Conservation (phyloP, 2,797 vertebrate species). For the Tokudaia tokunoshimensis region DNA sequence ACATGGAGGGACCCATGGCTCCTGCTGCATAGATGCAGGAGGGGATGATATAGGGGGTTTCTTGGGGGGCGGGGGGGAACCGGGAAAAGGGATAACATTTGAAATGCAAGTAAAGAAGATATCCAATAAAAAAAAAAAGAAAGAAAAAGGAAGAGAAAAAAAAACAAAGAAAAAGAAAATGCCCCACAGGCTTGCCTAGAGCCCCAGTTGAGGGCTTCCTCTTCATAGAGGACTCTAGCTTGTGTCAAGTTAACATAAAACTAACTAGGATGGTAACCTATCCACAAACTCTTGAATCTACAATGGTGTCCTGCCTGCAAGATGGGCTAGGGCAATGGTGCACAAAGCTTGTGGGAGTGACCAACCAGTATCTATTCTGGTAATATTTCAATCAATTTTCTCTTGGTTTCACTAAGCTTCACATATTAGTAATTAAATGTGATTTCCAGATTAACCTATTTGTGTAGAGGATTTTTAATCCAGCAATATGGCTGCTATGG, state of each 20-base stretch:
- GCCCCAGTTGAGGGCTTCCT: background rate
- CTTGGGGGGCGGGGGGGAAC: too few species aligned
- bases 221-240: background rate
- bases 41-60: too few species aligned
- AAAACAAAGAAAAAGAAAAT: background rate
- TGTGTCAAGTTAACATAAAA: background rate
- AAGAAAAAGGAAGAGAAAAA: too few species aligned
- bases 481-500: background rate
- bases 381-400: constrained; percentile 15
- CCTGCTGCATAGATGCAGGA: too few species aligned
- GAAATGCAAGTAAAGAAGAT: too few species aligned
- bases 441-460: background rate
- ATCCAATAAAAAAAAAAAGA: too few species aligned
- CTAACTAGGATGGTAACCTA: background rate
- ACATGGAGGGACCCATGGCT: too few species aligned
- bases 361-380: background rate
- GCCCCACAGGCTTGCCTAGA: background rate
- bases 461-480: background rate
- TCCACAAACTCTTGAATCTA: background rate
- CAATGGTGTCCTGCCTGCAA: background rate
- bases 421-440: constrained; percentile 39
- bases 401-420: background rate
- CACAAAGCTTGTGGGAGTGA: too few species aligned
- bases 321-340: background rate
- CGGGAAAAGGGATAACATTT: too few species aligned